Conservation (phyloP, 2,888 invertebrate genomes). For the Andrena marginata region DNA sequence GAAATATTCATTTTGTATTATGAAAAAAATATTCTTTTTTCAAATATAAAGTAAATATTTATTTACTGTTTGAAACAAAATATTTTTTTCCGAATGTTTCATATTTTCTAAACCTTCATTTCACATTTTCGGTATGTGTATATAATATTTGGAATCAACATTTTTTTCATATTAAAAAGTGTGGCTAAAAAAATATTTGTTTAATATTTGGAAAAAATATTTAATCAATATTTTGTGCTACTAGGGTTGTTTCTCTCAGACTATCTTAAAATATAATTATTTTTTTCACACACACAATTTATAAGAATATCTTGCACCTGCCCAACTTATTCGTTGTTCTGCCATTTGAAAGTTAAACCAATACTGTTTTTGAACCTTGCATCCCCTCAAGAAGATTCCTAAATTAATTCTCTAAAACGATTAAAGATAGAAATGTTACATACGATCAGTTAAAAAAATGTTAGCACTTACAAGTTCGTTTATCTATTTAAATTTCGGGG, state of each 20-base stretch:
- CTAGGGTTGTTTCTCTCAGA: background rate
- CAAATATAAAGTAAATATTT: no score
- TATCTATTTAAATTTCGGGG: background rate
- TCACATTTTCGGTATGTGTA: no score
- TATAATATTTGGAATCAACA: no score
- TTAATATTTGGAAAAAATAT: no score
- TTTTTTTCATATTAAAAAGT: no score
- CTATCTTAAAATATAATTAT: background rate
- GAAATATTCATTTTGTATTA: no score
- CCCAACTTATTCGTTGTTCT: background rate
- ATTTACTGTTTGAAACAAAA: no score
- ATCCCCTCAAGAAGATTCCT: background rate
- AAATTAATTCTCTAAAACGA: background rate
- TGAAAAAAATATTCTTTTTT: no score
- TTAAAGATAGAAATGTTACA: background rate
- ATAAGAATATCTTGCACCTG: background rate
- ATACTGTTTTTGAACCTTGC: background rate
- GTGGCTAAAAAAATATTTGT: no score
- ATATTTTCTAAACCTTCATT: no score
- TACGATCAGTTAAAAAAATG: background rate
- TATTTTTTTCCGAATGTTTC: no score
- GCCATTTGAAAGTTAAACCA: background rate
- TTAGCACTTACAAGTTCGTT: background rate
- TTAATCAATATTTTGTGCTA: no score
- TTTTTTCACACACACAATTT: background rate